phyloP scores from a whole-genome alignment of 2,888 invertebrate species.

The Acronicta alni region DNA sequence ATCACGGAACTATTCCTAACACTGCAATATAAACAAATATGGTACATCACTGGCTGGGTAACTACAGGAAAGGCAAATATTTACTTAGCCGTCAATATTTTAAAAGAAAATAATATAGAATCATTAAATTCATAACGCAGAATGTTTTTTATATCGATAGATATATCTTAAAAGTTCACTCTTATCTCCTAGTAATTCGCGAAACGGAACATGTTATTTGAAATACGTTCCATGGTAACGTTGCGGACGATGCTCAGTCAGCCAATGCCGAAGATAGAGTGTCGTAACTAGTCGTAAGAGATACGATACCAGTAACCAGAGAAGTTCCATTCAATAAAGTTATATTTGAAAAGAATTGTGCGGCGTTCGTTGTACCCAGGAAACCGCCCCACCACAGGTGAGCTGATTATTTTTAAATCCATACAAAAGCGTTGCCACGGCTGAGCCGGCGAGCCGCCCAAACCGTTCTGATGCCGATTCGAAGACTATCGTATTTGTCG shows the following conservation, averaged over 20 bases:
- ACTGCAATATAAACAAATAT: slow-evolving; percentile 1
- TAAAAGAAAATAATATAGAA: no score
- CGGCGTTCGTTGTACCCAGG: slow-evolving; percentile 61
- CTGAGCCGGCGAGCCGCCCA: slow-evolving; percentile 67
- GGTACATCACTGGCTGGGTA: background rate
- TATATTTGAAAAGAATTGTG: slow-evolving; percentile 55
- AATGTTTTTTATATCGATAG: no score
- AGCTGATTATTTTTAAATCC: slow-evolving; percentile 79
- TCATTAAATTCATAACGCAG: no score
- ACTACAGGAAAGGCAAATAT: no score
- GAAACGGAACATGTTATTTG: slow-evolving; percentile 4
- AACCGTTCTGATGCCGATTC: slow-evolving; percentile 76
- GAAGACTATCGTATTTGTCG: slow-evolving; percentile 77
- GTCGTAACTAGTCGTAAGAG: slow-evolving; percentile 11
- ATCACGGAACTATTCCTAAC: slow-evolving; percentile 4
- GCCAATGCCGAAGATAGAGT: slow-evolving; percentile 6
- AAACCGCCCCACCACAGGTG: slow-evolving; percentile 68
- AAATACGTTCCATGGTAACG: background rate
- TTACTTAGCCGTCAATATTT: no score
- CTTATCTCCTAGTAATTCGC: background rate
- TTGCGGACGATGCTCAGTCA: background rate
- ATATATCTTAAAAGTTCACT: background rate
- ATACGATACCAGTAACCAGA: slow-evolving; percentile 18
- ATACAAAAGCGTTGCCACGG: slow-evolving; percentile 67
- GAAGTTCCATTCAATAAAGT: slow-evolving; percentile 44